Conservation (phyloP, 2,113 vertebrate genomes). For the Ctenodactylus gundi region DNA sequence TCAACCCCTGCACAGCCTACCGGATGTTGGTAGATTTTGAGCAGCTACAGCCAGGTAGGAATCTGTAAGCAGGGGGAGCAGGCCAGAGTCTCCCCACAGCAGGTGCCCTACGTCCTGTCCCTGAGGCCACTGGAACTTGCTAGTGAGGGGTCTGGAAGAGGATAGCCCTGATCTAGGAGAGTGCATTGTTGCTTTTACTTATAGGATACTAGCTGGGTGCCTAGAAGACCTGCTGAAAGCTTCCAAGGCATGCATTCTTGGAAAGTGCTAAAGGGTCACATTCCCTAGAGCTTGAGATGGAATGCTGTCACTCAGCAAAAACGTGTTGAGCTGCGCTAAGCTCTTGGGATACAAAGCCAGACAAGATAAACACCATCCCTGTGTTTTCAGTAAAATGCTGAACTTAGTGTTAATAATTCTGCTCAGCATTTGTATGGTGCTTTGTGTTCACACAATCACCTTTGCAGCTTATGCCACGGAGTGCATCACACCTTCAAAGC, state of each 20-base stretch:
- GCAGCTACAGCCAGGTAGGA: conserved; percentile 88
- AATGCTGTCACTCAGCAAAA: conserved; percentile 60
- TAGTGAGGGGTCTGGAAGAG: accelerated
- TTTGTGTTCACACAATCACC: background rate
- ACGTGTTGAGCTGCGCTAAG: conserved; percentile 18
- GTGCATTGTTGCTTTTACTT: background rate
- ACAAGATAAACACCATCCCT: conserved; percentile 35
- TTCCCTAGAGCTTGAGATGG: background rate
- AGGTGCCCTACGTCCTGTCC: background rate
- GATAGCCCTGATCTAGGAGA: background rate
- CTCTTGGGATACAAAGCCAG: conserved; percentile 51
- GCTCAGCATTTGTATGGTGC: background rate
- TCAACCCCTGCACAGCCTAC: conserved; percentile 96
- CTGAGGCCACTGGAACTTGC: background rate
- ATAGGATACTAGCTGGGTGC: background rate
- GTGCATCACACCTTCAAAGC: background rate
- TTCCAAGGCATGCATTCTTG: background rate
- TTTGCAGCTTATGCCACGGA: background rate
- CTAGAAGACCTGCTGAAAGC: background rate
- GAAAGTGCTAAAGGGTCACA: conserved; percentile 42
- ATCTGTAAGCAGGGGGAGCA: accelerated
- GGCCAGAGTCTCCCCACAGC: background rate
- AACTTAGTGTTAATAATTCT: conserved; percentile 35
- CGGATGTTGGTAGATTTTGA: conserved; percentile 95
- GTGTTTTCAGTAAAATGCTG: conserved; percentile 66